Conservation (phyloP, 2,113 vertebrate genomes). For the Falco punctatus region DNA sequence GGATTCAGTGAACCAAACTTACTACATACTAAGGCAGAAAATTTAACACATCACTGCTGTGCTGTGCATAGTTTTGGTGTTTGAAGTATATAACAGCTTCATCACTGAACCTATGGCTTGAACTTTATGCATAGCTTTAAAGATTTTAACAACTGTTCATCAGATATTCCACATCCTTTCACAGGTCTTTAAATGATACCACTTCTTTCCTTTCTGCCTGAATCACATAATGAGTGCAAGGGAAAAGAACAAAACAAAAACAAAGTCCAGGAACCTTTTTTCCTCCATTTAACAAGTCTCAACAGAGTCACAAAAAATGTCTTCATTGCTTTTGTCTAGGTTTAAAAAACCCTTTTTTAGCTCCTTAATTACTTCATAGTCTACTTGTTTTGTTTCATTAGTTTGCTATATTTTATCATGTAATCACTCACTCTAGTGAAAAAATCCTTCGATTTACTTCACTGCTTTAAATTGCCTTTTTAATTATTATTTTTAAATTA, state of each 20-base stretch:
- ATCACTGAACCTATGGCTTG: rapidly evolving
- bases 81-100: neutral
- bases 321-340: neutral
- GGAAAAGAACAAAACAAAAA: neutral
- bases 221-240: neutral
- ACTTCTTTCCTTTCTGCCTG: neutral
- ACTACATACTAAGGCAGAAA: neutral
- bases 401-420: neutral
- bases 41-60: neutral
- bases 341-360: neutral
- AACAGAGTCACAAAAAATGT: neutral
- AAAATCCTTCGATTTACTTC: neutral
- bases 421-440: neutral
- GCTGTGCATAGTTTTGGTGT: neutral
- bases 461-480: neutral
- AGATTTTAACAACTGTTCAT: neutral
- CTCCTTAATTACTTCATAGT: neutral
- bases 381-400: neutral
- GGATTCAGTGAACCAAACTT: too few species aligned
- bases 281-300: neutral
- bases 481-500: neutral
- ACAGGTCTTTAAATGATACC: too few species aligned
- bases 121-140: neutral
- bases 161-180: neutral
- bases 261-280: neutral